Evolutionary conservation across 2,888 invertebrate genomes (phyloP).

Genomic region (Cephalotes varians): DNA sequence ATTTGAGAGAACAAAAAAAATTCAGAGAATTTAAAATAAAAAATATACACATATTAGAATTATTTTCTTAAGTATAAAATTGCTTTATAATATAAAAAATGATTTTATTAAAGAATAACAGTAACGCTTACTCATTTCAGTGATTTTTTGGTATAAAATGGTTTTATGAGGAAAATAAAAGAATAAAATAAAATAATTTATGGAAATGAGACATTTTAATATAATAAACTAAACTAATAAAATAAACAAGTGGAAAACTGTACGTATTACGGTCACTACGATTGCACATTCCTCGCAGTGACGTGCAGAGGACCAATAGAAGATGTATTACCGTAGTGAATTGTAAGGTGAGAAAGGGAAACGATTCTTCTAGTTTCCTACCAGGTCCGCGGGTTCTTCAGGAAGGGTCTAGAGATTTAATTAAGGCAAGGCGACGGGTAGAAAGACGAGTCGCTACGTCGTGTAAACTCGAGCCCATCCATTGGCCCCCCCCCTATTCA

Average conservation of each 20-base stretch:
- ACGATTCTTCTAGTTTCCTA: constrained; percentile 60
- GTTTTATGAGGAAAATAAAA: not conserved
- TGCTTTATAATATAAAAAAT: too few relatives aligned
- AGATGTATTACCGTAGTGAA: constrained; percentile 56
- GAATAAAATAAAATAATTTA: not conserved
- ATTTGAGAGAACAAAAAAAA: too few relatives aligned
- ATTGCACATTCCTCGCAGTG: constrained; percentile 16
- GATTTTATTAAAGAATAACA: not conserved
- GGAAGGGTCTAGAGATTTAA: constrained; percentile 80
- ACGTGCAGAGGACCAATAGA: constrained; percentile 38
- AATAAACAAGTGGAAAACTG: constrained; percentile 36
- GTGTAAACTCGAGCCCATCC: constrained; percentile 72
- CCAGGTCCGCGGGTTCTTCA: constrained; percentile 66
- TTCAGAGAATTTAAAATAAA: not conserved
- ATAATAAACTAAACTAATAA: not conserved
- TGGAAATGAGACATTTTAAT: not conserved
- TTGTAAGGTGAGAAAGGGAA: constrained; percentile 49
- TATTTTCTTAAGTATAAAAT: not conserved
- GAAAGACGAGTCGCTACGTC: constrained; percentile 76
- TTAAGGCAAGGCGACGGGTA: constrained; percentile 78
- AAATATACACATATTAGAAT: not conserved
- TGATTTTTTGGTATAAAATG: not conserved
- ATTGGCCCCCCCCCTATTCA: constrained; percentile 27
- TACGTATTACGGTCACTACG: not conserved
- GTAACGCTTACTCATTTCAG: not conserved